Conservation (phyloP, 2,113 vertebrate genomes). For the Gobius niger region DNA sequence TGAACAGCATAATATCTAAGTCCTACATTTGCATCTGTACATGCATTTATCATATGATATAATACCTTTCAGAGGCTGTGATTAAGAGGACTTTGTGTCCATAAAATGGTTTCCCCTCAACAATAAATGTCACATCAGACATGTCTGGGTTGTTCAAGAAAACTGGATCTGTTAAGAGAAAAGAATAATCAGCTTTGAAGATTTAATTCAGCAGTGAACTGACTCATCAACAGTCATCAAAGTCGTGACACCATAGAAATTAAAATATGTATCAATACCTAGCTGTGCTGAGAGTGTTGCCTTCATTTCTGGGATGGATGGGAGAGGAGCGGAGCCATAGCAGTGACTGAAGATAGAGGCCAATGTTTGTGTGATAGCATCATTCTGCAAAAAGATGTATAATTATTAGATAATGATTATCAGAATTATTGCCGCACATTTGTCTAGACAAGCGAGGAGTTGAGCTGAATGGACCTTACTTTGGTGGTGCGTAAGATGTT, state of each 20-base stretch:
- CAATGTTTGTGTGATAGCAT: constrained; percentile 87
- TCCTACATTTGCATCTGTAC: not conserved
- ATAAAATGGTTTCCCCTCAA: constrained; percentile 95
- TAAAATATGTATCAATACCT: constrained; percentile 70
- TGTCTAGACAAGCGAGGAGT: not conserved
- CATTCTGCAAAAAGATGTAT: constrained; percentile 78
- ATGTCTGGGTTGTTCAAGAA: constrained; percentile 97
- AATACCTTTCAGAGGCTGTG: constrained; percentile 91
- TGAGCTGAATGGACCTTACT: constrained; percentile 67
- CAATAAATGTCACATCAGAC: constrained; percentile 94
- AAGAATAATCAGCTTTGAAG: too few species aligned
- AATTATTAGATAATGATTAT: constrained; percentile 20
- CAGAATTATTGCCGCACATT: not conserved
- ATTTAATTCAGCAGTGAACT: too few species aligned
- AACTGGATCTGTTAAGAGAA: constrained; percentile 83
- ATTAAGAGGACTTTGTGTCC: constrained; percentile 95
- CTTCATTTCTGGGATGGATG: constrained; percentile 84
- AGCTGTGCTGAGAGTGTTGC: constrained; percentile 88
- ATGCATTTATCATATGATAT: not conserved
- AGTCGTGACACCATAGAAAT: not conserved
- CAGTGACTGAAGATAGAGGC: constrained; percentile 90
- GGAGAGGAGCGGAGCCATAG: constrained; percentile 88
- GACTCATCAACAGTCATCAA: too few species aligned
- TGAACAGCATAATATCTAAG: too few species aligned
- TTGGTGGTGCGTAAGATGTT: constrained; percentile 89